Evolutionary conservation across 2,888 invertebrate genomes (phyloP).

Genomic region (Stenodera caucasica): DNA sequence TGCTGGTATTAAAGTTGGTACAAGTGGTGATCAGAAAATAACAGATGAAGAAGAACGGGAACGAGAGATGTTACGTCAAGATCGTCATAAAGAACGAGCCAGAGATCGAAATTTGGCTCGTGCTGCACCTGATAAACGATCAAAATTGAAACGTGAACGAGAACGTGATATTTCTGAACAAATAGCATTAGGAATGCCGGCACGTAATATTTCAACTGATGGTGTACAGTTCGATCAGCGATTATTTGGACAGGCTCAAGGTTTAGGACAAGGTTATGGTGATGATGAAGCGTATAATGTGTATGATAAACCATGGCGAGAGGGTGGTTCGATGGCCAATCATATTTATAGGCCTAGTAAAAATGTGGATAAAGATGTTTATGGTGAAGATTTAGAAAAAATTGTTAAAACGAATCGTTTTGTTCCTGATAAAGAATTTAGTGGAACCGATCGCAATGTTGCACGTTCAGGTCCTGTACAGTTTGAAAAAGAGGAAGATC

Average conservation of each 20-base stretch:
- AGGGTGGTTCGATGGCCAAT: conserved; percentile 79
- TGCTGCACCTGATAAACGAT: conserved; percentile 92
- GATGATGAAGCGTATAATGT: conserved; percentile 98
- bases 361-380: conserved; percentile 86
- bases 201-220: conserved; percentile 69
- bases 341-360: conserved; percentile 89
- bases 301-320: conserved; percentile 98
- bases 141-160: conserved; percentile 83
- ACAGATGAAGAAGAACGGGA: conserved; percentile 72
- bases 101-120: conserved; percentile 90
- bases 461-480: conserved; percentile 92
- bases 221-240: conserved; percentile 94
- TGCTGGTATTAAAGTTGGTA: conserved; percentile 70
- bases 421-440: conserved; percentile 96
- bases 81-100: conserved; percentile 88
- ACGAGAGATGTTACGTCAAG: conserved; percentile 83
- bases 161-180: conserved; percentile 98
- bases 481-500: conserved; percentile 91
- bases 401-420: conserved; percentile 88
- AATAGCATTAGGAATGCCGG: conserved; percentile 95
- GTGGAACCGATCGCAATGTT: conserved; percentile 78
- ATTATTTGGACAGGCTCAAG: conserved; percentile 89
- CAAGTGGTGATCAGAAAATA: conserved; percentile 27
- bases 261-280: conserved; percentile 86
- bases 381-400: conserved; percentile 87